Evolutionary conservation across 2,797 vertebrate genomes (phyloP).

Genomic region (Lutjanus argentimaculatus): DNA sequence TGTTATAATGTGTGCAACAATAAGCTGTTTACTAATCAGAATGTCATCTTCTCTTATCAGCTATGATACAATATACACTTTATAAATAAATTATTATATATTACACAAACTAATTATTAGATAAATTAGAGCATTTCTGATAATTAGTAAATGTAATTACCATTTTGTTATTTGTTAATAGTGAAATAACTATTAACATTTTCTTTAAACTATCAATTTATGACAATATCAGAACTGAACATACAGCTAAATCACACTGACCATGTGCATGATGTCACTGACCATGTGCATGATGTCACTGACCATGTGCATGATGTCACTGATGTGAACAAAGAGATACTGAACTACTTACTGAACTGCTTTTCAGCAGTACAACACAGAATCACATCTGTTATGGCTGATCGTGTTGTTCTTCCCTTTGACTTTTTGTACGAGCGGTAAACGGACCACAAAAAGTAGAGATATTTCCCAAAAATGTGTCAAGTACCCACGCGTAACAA

Average conservation of each 20-base stretch:
- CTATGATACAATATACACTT: too few species aligned
- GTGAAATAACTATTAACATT: too few species aligned
- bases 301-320: neutral
- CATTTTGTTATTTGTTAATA: too few species aligned
- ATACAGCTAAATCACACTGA: neutral
- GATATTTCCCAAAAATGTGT: slow-evolving; percentile 39
- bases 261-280: neutral
- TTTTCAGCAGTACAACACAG: neutral
- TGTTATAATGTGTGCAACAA: too few species aligned
- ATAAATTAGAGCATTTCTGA: too few species aligned
- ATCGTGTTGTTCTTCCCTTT: neutral
- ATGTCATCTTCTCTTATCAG: too few species aligned
- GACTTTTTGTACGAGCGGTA: neutral
- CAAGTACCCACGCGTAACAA: neutral
- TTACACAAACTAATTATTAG: too few species aligned
- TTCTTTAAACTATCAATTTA: too few species aligned
- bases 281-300: neutral
- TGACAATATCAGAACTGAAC: neutral
- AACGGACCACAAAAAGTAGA: neutral
- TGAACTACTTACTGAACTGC: too few species aligned
- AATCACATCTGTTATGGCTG: neutral
- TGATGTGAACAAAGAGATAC: neutral
- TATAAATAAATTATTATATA: too few species aligned
- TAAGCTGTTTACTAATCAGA: too few species aligned
- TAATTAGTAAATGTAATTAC: too few species aligned